Evolutionary conservation across 2,113 vertebrate species (phyloP), one percentile per base, ranked within the genome.

Genomic region (Clarias batrachus): DNA sequence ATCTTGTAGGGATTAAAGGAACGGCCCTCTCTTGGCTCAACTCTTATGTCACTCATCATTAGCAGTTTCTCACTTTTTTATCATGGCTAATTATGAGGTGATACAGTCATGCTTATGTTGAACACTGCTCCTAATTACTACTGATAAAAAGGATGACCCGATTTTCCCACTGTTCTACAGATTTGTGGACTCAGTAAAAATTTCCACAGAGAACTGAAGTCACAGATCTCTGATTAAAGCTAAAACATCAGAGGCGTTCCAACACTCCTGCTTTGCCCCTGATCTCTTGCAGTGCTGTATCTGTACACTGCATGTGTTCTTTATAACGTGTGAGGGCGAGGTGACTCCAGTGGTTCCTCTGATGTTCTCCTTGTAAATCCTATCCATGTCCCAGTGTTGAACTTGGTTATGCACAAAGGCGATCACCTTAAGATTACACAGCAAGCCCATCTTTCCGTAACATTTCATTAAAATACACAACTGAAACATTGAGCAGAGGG

Each of bases 171-270:
- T 52, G 37, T 74, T 74, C 71, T 74, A 21, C 17, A 73, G 70
- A 41, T 41, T 73, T 73, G 71, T 37, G 30, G 6, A 71, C 65
- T 9, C 37, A 3, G 30, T 74, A 48, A 41, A 74, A 74, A 52
- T 25, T 74, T 74, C 71, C 71, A 74, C 71, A 74, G 41, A 74
- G 71, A 74, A 11, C 41, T 25, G 37, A 74, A 74, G 37, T 74
- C 37, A 74, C 71, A 74, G 37, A 25, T 74, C 41, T 74, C 71
- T 74, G 71, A 74, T 52, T 74, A 52, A 76, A 52, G 71, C 11
- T 76, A 23, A 6, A 76, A 74, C 37, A 74, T 48, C 21, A 52
- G 71, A 76, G 41, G 11, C 4, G 4, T 76, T 52, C 23, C 21
- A 76, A 25, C 4, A 1, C 71, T 74, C 10, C 21, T 52, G 21